These are phyloP conservation scores for Drosophila neotestacea DNA, from an alignment of 2,888 invertebrate genomes.

Conservation along the genomic window DNA sequence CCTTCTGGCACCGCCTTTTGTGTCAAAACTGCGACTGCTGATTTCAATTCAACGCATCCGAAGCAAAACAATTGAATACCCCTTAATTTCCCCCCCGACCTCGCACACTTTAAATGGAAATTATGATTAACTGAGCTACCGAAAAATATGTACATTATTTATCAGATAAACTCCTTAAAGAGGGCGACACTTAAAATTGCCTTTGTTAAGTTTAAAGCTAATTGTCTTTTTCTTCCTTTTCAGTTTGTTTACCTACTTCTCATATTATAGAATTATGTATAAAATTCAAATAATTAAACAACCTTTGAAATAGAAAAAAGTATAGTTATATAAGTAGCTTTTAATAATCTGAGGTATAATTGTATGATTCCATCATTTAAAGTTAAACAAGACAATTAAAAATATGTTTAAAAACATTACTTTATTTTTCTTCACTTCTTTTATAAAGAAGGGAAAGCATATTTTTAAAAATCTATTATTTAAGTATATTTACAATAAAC, in stretches of 20 bases:
- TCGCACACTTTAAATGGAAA: slow-evolving; percentile 37
- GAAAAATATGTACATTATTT: slow-evolving; percentile 23
- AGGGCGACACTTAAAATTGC: neutral
- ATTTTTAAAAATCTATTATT: too few relatives aligned
- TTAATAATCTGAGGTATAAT: too few relatives aligned
- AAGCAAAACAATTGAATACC: slow-evolving; percentile 69
- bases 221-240: neutral
- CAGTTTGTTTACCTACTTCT: neutral
- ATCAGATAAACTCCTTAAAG: neutral
- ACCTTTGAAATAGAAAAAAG: too few relatives aligned
- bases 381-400: too few relatives aligned
- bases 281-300: too few relatives aligned
- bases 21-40: slow-evolving; percentile 78
- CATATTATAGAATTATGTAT: too few relatives aligned
- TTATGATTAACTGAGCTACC: slow-evolving; percentile 54
- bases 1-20: slow-evolving; percentile 68
- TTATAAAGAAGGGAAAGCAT: too few relatives aligned
- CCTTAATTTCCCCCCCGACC: neutral
- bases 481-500: too few relatives aligned
- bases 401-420: too few relatives aligned
- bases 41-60: slow-evolving; percentile 54
- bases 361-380: too few relatives aligned
- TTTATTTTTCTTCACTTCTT: too few relatives aligned
- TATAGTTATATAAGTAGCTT: too few relatives aligned
- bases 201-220: neutral